Evolutionary conservation across 2,113 vertebrate genomes (phyloP), one percentile per base, ranked within the genome.

Genomic region (Brachypodius melanocephalos): DNA sequence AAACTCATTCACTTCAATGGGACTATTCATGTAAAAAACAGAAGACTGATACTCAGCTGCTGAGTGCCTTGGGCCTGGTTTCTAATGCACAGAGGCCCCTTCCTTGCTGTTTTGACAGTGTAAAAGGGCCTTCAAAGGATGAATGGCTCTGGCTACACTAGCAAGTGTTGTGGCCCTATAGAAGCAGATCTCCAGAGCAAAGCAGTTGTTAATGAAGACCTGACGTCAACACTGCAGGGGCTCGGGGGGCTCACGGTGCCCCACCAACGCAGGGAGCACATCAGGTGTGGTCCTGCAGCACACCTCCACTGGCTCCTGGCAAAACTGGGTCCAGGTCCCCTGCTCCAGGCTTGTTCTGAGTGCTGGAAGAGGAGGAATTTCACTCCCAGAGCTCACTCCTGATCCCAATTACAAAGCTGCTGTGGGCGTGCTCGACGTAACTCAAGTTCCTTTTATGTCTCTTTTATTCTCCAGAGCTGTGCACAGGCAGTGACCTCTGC

Each of bases 21-120:
- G 85, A 96, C 95, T 96, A 96, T 96, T 97, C 96, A 97, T 96
- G 88, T 88, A 92, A 90, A 93, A 96, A 91, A 91, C 95, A 97
- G 95, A 96, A 85, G 93, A 77, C 88, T 90, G 94, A 96, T 96
- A 92, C 95, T 96, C 85, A 34, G 43, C 92, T 65, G 88, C 95
- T 6, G 85, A 88, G 88, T 52, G 90, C 95, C 90, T 94, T 96
- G 91, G 93, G 96, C 95, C 95, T 96, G 71, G 88, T 94, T 96
- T 91, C 85, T 77, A 91, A 93, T 57, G 88, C 68, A 63, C 63
- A 8, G 93, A 96, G 90, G 85, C 90, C 93, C 88, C 65, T 92
- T 95, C 93, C 92, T 61, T 67, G 92, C 75, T 96, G 88, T 95
- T 96, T 94, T 95, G 93, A 96, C 93, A 94, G 90, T 38, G 72